phyloP scores from a whole-genome alignment of 1,140 invertebrate genomes.

The Bombus turneri region DNA sequence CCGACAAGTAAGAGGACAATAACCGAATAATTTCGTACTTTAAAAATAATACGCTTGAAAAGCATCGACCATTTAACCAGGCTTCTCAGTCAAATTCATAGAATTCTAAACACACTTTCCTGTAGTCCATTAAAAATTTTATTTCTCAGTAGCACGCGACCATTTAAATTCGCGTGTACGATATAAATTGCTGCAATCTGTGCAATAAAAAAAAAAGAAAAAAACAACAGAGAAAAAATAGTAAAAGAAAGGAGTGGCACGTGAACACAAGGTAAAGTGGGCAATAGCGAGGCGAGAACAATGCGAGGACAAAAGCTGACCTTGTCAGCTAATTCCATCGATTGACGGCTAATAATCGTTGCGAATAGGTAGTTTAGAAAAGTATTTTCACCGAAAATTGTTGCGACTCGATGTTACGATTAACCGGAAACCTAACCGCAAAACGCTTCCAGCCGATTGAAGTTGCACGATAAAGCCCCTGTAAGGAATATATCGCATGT shows the following conservation, averaged over 20 bases:
- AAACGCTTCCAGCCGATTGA: constrained; percentile 6
- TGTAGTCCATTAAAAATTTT: no score
- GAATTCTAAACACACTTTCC: background rate
- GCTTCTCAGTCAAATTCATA: background rate
- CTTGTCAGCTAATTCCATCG: constrained; percentile 33
- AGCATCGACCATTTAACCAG: no score
- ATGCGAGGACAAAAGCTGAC: constrained; percentile 19
- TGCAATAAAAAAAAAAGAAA: no score
- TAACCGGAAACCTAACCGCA: constrained; percentile 36
- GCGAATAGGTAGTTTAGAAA: background rate
- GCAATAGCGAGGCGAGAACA: background rate
- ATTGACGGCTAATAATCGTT: constrained; percentile 38
- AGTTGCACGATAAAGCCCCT: constrained; percentile 12
- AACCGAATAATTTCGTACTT: no score
- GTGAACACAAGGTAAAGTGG: background rate
- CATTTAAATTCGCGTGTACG: background rate
- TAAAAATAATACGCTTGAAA: no score
- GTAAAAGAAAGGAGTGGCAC: background rate
- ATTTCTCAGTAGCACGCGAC: background rate
- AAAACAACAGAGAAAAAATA: background rate
- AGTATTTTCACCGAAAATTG: constrained; percentile 25
- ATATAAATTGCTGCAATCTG: background rate
- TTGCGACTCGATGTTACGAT: constrained; percentile 19
- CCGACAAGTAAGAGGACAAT: no score
- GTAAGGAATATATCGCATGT: constrained; percentile 7